Conservation (phyloP, 1,140 invertebrate genomes). For the Neodiprion pinetum region DNA sequence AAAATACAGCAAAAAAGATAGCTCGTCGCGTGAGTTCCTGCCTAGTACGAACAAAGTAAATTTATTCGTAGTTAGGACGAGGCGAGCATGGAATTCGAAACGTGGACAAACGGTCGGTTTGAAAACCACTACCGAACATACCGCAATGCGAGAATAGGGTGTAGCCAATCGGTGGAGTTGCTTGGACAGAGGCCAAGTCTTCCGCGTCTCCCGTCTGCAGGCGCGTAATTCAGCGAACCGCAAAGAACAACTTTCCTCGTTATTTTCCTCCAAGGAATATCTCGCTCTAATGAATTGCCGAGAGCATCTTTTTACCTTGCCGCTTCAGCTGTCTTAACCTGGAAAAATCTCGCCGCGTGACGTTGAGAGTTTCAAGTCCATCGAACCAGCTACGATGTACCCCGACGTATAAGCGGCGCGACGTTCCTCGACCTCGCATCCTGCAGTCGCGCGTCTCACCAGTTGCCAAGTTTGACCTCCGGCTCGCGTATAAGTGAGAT, state of each 20-base stretch:
- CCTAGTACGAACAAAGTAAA: too few relatives aligned
- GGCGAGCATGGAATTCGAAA: slow-evolving; percentile 21
- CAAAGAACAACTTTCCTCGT: slow-evolving; percentile 50
- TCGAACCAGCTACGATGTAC: too few relatives aligned
- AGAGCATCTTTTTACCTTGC: slow-evolving; percentile 24
- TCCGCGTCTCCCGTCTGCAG: slow-evolving; percentile 42
- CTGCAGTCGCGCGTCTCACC: slow-evolving; percentile 17
- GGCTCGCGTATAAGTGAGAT: slow-evolving; percentile 34
- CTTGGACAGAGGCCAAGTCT: slow-evolving; percentile 52
- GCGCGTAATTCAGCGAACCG: slow-evolving; percentile 31
- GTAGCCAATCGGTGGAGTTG: slow-evolving; percentile 54
- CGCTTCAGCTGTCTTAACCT: background rate
- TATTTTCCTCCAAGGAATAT: slow-evolving; percentile 40
- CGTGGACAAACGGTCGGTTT: slow-evolving; percentile 39
- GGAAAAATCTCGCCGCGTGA: too few relatives aligned
- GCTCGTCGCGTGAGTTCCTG: too few relatives aligned
- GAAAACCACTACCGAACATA: slow-evolving; percentile 32
- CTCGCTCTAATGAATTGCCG: slow-evolving; percentile 32
- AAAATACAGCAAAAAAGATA: too few relatives aligned
- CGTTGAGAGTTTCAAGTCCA: too few relatives aligned
- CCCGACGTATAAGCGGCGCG: too few relatives aligned
- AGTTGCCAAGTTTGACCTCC: slow-evolving; percentile 30
- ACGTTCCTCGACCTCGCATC: too few relatives aligned
- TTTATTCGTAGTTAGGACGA: too few relatives aligned
- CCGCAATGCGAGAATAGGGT: slow-evolving; percentile 37